phyloP scores from a whole-genome alignment of 2,797 vertebrate species.

The Amniataba percoides region DNA sequence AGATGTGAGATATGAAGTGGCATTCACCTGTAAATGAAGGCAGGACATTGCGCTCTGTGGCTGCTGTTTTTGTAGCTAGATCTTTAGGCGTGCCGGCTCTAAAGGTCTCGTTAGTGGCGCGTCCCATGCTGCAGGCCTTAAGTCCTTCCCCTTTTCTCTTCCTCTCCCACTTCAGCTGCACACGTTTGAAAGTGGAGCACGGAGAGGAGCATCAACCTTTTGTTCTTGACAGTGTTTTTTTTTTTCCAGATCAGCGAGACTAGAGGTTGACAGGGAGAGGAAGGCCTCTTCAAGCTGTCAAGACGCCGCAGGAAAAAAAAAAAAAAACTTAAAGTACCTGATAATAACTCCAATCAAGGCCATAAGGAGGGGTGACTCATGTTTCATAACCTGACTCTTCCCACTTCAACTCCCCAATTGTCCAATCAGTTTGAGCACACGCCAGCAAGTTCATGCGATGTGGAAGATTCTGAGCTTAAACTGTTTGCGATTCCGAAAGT shows the following conservation, averaged over 20 bases:
- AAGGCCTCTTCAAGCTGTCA: slow-evolving; percentile 55
- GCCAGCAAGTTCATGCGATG: slow-evolving; percentile 23
- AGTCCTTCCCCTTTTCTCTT: background rate
- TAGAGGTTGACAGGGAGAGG: slow-evolving; percentile 63
- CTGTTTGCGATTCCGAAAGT: slow-evolving; percentile 41
- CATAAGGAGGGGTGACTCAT: slow-evolving; percentile 30
- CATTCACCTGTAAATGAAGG: slow-evolving; percentile 34
- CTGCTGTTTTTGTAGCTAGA: slow-evolving; percentile 10
- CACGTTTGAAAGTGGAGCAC: slow-evolving; percentile 54
- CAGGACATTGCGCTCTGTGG: slow-evolving; percentile 6
- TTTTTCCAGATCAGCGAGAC: slow-evolving; percentile 66
- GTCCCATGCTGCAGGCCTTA: slow-evolving; percentile 3
- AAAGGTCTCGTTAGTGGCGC: slow-evolving; percentile 12
- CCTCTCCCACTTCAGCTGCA: slow-evolving; percentile 9
- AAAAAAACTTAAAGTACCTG: slow-evolving; percentile 42
- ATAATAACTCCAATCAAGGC: slow-evolving; percentile 68
- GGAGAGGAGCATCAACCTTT: slow-evolving; percentile 54
- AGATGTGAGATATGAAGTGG: slow-evolving; percentile 42
- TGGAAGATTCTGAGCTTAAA: slow-evolving; percentile 34
- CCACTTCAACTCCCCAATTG: slow-evolving; percentile 46
- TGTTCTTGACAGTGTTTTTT: slow-evolving; percentile 54
- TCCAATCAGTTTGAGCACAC: slow-evolving; percentile 44
- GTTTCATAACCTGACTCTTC: slow-evolving; percentile 27
- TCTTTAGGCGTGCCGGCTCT: slow-evolving; percentile 5
- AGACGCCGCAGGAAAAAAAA: slow-evolving; percentile 44